phyloP scores from a whole-genome alignment of 1,140 invertebrate species.

The Bombyx mandarina region DNA sequence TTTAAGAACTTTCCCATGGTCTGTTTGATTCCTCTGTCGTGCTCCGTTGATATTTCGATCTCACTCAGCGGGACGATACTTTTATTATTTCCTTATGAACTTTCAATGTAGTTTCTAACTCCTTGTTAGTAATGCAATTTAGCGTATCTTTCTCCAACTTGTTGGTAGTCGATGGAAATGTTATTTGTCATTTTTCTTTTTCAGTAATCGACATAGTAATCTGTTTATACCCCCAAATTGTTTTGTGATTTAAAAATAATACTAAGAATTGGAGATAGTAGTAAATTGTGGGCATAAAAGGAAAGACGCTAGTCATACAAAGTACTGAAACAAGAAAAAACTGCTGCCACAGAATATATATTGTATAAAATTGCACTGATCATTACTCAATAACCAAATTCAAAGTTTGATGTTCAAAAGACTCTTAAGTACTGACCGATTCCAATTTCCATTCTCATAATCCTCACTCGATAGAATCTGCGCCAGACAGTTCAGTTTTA shows the following conservation, averaged over 20 bases:
- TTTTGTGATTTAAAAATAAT: too few relatives aligned
- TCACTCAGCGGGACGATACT: constrained; percentile 38
- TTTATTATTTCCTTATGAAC: constrained; percentile 53
- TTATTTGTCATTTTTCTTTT: too few relatives aligned
- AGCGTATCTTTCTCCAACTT: constrained; percentile 10
- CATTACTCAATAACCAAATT: too few relatives aligned
- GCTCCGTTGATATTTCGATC: constrained; percentile 28
- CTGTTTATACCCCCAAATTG: too few relatives aligned
- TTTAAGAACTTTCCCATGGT: constrained; percentile 38
- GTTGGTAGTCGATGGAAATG: too few relatives aligned
- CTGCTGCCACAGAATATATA: too few relatives aligned
- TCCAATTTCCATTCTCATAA: constrained; percentile 47
- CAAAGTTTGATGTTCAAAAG: neutral
- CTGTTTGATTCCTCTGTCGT: constrained; percentile 50
- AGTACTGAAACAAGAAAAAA: too few relatives aligned
- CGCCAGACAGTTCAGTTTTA: constrained; percentile 47
- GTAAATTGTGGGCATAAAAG: too few relatives aligned
- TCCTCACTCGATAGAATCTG: constrained; percentile 42
- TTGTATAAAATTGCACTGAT: too few relatives aligned
- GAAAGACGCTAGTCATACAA: too few relatives aligned
- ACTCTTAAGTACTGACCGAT: constrained; percentile 34
- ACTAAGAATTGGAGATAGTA: too few relatives aligned
- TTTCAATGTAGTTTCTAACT: constrained; percentile 30
- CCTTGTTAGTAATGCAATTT: constrained; percentile 29
- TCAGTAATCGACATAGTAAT: too few relatives aligned